Conservation (phyloP, 2,888 invertebrate species). For the Ariolimax columbianus region DNA sequence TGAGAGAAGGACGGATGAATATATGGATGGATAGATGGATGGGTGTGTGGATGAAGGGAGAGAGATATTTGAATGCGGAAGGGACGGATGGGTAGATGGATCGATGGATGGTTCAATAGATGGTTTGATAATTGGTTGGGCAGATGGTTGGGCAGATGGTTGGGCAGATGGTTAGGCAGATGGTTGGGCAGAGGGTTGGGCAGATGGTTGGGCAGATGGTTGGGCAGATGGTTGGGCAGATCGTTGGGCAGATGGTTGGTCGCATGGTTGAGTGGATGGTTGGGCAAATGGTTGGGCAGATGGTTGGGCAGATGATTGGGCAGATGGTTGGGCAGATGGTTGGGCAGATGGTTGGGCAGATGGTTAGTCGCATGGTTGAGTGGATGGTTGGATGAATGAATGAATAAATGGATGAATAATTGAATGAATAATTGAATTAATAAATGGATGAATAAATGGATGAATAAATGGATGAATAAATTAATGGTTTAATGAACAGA, state of each 20-base stretch:
- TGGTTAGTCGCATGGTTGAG: neutral
- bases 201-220: neutral
- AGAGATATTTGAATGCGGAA: too few relatives aligned
- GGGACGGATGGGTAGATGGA: conserved; percentile 8
- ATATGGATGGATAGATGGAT: too few relatives aligned
- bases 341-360: neutral
- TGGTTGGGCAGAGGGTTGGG: neutral
- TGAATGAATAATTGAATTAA: too few relatives aligned
- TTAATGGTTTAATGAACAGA: too few relatives aligned
- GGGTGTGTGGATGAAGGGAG: too few relatives aligned
- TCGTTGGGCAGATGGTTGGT: neutral
- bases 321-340: neutral
- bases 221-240: conserved; percentile 3
- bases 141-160: neutral
- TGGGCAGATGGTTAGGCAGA: neutral
- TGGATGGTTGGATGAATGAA: too few relatives aligned
- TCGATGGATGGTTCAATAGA: neutral
- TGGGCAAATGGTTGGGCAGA: neutral
- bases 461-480: too few relatives aligned
- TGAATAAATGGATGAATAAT: too few relatives aligned
- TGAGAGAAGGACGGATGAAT: neutral
- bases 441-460: too few relatives aligned
- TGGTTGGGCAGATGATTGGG: neutral
- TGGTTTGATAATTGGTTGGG: neutral
- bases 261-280: neutral